These are phyloP conservation scores for Bombyx huttoni DNA, from an alignment of 2,888 invertebrate species.

Conservation along the genomic window DNA sequence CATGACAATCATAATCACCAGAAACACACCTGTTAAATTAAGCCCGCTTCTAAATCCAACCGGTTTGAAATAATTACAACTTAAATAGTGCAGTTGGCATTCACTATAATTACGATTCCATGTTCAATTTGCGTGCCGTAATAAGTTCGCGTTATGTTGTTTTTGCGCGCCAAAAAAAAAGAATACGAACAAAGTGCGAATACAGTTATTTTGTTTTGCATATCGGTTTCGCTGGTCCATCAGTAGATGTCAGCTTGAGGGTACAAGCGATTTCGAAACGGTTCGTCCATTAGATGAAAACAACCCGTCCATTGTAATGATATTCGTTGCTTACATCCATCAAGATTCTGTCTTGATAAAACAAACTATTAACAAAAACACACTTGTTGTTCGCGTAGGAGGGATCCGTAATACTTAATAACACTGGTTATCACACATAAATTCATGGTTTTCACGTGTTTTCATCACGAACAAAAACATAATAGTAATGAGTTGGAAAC, in stretches of 20 bases:
- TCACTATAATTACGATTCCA: slow-evolving; percentile 40
- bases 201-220: slow-evolving; percentile 62
- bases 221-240: slow-evolving; percentile 49
- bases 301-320: slow-evolving; percentile 52
- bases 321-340: slow-evolving; percentile 53
- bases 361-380: slow-evolving; percentile 60
- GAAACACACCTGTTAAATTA: slow-evolving; percentile 2
- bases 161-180: slow-evolving; percentile 49
- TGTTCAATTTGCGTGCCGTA: slow-evolving; percentile 53
- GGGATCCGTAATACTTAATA: slow-evolving; percentile 41
- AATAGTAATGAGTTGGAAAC: not conserved
- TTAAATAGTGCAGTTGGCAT: slow-evolving; percentile 43
- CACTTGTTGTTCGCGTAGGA: slow-evolving; percentile 45
- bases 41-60: not conserved
- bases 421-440: slow-evolving; percentile 32
- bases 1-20: slow-evolving; percentile 9
- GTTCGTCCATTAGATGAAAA: slow-evolving; percentile 57
- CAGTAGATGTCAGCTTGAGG: slow-evolving; percentile 34
- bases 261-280: slow-evolving; percentile 27
- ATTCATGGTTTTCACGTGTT: slow-evolving; percentile 4
- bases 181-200: slow-evolving; percentile 46
- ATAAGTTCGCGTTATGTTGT: slow-evolving; percentile 43
- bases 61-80: slow-evolving; percentile 13
- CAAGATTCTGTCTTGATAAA: slow-evolving; percentile 60
- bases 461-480: not conserved